Conservation (phyloP, 2,113 vertebrate species). For the Cochlearius cochlearius region DNA sequence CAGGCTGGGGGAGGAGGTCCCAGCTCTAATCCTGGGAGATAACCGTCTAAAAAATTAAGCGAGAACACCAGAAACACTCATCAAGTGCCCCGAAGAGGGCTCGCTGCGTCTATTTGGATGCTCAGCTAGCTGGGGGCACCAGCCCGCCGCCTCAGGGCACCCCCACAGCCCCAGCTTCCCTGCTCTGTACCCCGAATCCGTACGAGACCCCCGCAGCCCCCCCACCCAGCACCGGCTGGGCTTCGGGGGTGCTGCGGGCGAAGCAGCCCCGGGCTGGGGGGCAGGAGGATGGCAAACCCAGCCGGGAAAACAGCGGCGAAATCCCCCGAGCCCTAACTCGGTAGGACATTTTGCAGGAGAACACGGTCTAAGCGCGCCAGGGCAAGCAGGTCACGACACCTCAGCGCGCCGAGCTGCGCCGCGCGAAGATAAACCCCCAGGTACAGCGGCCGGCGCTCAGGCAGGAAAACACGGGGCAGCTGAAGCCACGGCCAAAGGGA, state of each 20-base stretch:
- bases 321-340: accelerated
- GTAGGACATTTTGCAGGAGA: neutral
- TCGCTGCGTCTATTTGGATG: accelerated
- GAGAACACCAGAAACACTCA: accelerated
- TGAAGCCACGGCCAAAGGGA: neutral
- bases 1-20: neutral
- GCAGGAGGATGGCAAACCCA: neutral
- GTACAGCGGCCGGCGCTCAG: accelerated
- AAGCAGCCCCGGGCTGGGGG: accelerated
- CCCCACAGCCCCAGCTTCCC: neutral
- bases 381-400: neutral
- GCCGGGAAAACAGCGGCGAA: accelerated
- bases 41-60: neutral
- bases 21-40: neutral
- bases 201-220: no score
- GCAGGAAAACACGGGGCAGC: accelerated
- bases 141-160: neutral
- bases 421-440: accelerated
- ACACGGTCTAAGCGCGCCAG: neutral
- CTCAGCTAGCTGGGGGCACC: neutral
- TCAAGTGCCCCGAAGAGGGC: accelerated
- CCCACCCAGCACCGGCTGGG: neutral
- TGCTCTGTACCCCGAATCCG: neutral
- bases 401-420: accelerated
- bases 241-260: accelerated